Evolutionary conservation across 53 echinoderm and acorn worm genomes (phyloP).

Genomic region (Antedon mediterranea): DNA sequence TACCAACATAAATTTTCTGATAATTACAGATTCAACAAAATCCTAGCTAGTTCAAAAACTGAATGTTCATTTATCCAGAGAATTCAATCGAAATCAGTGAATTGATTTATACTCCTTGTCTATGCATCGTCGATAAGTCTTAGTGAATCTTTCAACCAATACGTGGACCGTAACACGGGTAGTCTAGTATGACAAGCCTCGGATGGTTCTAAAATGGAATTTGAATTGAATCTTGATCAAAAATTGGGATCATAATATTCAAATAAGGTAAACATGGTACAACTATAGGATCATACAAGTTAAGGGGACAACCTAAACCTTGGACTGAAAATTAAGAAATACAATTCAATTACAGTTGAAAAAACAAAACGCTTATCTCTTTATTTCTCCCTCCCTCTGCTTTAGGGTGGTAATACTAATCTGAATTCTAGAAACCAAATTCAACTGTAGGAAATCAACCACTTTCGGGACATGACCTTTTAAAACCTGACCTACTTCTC

Average conservation of each 20-base stretch:
- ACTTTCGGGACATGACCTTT: background rate
- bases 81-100: background rate
- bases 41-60: background rate
- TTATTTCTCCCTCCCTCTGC: no score
- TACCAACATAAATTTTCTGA: background rate
- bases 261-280: no score
- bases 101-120: background rate
- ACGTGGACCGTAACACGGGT: no score
- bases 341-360: no score
- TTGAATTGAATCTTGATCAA: no score
- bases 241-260: no score
- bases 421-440: background rate
- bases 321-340: no score
- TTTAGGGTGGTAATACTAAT: background rate
- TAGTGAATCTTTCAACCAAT: no score
- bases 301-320: no score
- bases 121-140: background rate
- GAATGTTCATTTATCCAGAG: background rate
- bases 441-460: background rate
- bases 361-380: background rate
- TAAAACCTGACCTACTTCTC: background rate
- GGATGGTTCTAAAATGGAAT: no score
- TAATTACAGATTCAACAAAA: background rate
- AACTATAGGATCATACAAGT: no score
- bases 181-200: no score